Conservation (phyloP, 2,888 invertebrate genomes). For the Epistrophe grossulariae region DNA sequence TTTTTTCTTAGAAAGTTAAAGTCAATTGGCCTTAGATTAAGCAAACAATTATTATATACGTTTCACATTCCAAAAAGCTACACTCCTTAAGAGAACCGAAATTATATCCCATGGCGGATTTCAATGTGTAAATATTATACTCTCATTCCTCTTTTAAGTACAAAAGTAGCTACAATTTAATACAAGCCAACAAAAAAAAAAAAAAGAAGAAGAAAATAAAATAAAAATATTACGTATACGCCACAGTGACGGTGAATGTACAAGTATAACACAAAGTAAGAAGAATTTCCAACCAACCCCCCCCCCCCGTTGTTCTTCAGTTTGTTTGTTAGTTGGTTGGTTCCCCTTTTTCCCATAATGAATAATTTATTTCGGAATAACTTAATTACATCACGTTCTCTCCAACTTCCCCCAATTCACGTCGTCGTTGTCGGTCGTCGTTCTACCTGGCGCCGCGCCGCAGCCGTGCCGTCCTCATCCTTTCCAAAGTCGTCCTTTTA, state of each 20-base stretch:
- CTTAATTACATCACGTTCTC: conserved; percentile 61
- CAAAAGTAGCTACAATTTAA: not conserved
- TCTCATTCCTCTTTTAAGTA: not conserved
- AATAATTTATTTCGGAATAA: conserved; percentile 57
- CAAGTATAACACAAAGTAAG: no score
- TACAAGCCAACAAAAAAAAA: not conserved
- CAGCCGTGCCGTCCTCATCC: not conserved
- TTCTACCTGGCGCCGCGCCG: not conserved
- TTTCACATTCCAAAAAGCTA: not conserved
- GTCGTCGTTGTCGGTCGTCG: not conserved
- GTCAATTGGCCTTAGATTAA: not conserved
- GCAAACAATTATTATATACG: not conserved
- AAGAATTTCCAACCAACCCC: no score
- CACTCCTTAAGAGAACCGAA: not conserved
- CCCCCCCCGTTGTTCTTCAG: no score
- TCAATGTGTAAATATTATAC: conserved; percentile 4
- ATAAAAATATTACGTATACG: conserved; percentile 24
- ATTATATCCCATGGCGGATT: not conserved
- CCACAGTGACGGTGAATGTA: not conserved
- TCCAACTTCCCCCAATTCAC: not conserved
- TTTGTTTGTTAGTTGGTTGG: not conserved
- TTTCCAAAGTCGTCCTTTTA: conserved; percentile 20
- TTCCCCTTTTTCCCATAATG: conserved; percentile 34
- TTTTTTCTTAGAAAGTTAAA: not conserved
- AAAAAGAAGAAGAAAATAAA: not conserved